Base-by-base conservation (phyloP, 2,113 vertebrate genomes). In the Macheiramphus alcinus region DNA sequence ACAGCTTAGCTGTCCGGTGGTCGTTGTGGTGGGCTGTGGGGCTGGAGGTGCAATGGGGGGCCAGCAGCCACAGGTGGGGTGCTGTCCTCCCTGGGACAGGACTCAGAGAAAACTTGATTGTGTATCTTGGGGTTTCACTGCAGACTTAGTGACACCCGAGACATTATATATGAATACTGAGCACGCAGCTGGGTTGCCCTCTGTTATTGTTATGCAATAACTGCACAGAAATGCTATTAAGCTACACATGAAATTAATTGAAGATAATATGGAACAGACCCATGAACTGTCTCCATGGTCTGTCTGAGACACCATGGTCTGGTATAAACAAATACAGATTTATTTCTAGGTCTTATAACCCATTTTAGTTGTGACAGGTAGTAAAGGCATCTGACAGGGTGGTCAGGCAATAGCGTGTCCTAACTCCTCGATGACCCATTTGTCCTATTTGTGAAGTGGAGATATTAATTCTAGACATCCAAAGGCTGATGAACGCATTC, bases 211-310 rank as follows among this genome's bases (percentile, higher is more conserved):
- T 94, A 56, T 40, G 58, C 91, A 90, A 56, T 81, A 93, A 56
- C 47, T 56, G 56, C 75, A 88, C 55, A 78, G 70, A 86, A 88
- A 67, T 79, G 73, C 55, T 71, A 52, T 71, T 93, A 91, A 84
- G 40, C 76, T 94, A 63, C 80, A 89, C 31, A 52, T 38, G 40
- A 93, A 94, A 89, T 91, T 81, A 95, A 93, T 61, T 93, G 52
- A 81, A 65, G 29, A 22, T 93, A 96, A 95, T 91, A 71, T 23
- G 32, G 89, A 96, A 89, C 80, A 92, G 88, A 53, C 34, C 36
- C n/a, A 8, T 15, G 17, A 90, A 29, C 94, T 93, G 76, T 67
- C 80, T 89, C 68, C 61, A 12, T 34, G 43, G n/a, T 86, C 86
- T 78, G 74, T 92, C 79, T 90, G 88, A 88, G 67, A 58, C 0